Evolutionary conservation across 2,797 vertebrate genomes (phyloP).

Genomic region (Triplophysa yarkandensis): DNA sequence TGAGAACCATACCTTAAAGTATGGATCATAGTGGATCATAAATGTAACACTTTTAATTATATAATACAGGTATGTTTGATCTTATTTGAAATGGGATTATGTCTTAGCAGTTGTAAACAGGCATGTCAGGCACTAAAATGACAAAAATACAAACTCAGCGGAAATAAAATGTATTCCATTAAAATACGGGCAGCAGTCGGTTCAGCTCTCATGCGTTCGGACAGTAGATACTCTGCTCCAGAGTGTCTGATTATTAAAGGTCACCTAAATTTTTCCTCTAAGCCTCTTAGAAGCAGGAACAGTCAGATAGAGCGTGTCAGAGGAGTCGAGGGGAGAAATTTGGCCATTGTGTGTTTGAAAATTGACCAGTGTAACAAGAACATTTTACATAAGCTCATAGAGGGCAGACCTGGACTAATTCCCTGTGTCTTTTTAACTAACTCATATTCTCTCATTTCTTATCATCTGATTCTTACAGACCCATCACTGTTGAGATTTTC

Average conservation of each 20-base stretch:
- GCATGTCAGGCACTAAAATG: conserved; percentile 17
- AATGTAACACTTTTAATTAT: neutral
- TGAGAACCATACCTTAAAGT: too few species aligned
- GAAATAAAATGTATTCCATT: conserved; percentile 58
- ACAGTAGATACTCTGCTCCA: conserved; percentile 63
- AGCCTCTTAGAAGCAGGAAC: conserved; percentile 78
- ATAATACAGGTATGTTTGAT: neutral
- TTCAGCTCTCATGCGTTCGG: conserved; percentile 62
- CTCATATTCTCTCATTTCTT: conserved; percentile 69
- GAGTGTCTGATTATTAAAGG: conserved; percentile 75
- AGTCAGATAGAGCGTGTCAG: conserved; percentile 76
- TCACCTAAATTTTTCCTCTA: conserved; percentile 78
- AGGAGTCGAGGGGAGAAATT: conserved; percentile 75
- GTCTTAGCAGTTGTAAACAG: conserved; percentile 5
- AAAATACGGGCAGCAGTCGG: conserved; percentile 64
- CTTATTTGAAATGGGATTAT: conserved; percentile 19
- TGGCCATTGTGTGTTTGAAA: conserved; percentile 72
- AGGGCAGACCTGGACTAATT: conserved; percentile 70
- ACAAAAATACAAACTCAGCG: conserved; percentile 16
- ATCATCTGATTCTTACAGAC: conserved; percentile 65
- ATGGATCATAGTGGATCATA: too few species aligned
- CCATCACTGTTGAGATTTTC: conserved; percentile 63
- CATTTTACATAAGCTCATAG: conserved; percentile 73
- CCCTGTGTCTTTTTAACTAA: conserved; percentile 67
- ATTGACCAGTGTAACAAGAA: conserved; percentile 76